Conservation (phyloP, 2,797 vertebrate species). For the Micrastur ruficollis region DNA sequence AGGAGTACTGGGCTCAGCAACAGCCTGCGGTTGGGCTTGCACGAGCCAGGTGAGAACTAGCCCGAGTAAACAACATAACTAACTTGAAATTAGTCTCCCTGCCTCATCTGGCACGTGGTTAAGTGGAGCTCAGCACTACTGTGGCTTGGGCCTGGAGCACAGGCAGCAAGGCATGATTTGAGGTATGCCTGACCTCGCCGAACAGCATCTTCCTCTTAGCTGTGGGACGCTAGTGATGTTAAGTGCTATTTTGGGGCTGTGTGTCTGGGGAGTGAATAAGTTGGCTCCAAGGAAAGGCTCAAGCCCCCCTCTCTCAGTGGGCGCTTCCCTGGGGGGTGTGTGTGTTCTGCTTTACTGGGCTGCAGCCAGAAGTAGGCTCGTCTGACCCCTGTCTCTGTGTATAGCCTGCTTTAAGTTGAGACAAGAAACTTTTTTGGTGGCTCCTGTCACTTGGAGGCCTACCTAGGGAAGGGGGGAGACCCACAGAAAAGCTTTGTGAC, state of each 20-base stretch:
- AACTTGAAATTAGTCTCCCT: fast-evolving
- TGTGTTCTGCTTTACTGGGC: not conserved
- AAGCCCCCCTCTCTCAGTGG: fast-evolving
- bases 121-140: fast-evolving
- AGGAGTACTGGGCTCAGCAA: not conserved
- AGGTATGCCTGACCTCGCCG: not conserved
- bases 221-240: not conserved
- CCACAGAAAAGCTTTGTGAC: not conserved
- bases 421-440: not conserved
- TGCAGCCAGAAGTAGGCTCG: not conserved
- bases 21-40: not conserved
- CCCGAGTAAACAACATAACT: not conserved
- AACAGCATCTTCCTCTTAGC: too few relatives aligned
- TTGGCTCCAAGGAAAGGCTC: not conserved
- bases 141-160: not conserved
- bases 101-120: fast-evolving
- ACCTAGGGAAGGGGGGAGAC: not conserved
- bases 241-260: not conserved
- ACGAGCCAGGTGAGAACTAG: not conserved
- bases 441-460: not conserved
- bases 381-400: too few relatives aligned
- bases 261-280: not conserved
- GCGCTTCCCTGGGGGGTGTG: not conserved
- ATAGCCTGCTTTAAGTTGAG: not conserved
- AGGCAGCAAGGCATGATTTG: not conserved